These are phyloP conservation scores for Rhinophrynus dorsalis DNA, from an alignment of 2,797 vertebrate genomes.

Conservation along the genomic window DNA sequence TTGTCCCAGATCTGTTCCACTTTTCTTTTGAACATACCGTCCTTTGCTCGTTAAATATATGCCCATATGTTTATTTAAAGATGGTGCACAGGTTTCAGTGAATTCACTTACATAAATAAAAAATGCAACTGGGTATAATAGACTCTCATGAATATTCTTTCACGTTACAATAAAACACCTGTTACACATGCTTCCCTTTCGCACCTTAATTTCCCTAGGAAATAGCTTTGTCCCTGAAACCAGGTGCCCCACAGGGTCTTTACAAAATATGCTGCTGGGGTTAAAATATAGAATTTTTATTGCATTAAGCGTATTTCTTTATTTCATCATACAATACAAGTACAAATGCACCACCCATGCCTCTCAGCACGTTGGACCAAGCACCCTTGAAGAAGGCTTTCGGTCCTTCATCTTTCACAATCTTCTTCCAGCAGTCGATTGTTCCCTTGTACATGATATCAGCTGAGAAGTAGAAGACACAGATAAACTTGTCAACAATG, in stretches of 20 bases:
- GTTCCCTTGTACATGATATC: constrained; percentile 99
- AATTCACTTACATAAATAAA: constrained; percentile 56
- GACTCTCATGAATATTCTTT: too few species aligned
- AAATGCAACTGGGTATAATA: constrained; percentile 61
- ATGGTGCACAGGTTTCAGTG: constrained; percentile 26
- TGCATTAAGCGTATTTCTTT: constrained; percentile 87
- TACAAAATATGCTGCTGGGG: constrained; percentile 71
- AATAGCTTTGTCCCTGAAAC: constrained; percentile 72
- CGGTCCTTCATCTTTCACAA: constrained; percentile 88
- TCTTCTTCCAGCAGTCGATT: constrained; percentile 97
- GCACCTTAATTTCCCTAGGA: constrained; percentile 67
- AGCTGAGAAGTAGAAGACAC: too few species aligned
- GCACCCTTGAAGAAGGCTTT: constrained; percentile 98
- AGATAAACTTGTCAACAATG: too few species aligned
- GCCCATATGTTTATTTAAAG: not conserved
- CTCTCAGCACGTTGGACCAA: constrained; percentile 97
- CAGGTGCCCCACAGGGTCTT: constrained; percentile 55
- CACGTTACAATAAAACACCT: constrained; percentile 50
- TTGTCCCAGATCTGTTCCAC: too few species aligned
- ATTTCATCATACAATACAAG: constrained; percentile 98
- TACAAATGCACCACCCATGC: constrained; percentile 97
- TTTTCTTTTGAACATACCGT: too few species aligned
- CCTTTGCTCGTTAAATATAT: too few species aligned
- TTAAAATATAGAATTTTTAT: constrained; percentile 56
- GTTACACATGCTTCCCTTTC: constrained; percentile 55